These are phyloP conservation scores for Macropodus opercularis DNA, from an alignment of 2,797 vertebrate genomes.

Conservation along the genomic window DNA sequence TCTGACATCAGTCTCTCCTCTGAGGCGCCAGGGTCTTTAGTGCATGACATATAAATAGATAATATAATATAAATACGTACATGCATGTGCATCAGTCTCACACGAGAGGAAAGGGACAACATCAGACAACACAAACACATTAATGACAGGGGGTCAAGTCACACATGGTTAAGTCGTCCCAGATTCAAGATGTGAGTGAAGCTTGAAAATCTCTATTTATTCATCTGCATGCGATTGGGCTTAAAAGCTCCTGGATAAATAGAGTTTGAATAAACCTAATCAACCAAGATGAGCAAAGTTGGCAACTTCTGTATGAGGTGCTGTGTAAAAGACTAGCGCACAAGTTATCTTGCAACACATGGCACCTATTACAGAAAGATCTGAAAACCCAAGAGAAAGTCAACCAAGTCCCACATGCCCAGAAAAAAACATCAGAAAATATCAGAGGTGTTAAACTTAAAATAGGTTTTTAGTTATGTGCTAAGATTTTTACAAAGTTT, in stretches of 20 bases:
- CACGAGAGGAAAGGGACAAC: conserved; percentile 18
- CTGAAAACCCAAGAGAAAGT: conserved; percentile 76
- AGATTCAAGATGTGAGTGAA: conserved; percentile 11
- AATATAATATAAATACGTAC: conserved; percentile 36
- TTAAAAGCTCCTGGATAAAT: too few relatives aligned
- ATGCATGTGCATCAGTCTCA: conserved; percentile 32
- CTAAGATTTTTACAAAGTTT: conserved; percentile 2
- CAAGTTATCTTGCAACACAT: background rate
- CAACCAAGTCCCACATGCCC: conserved; percentile 47
- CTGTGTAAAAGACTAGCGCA: background rate
- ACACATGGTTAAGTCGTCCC: conserved; percentile 25
- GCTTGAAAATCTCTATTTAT: conserved; percentile 21
- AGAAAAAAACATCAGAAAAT: conserved; percentile 41
- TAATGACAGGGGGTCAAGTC: conserved; percentile 49
- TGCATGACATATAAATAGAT: conserved; percentile 57
- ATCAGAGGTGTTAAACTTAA: conserved; percentile 2
- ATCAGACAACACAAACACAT: conserved; percentile 48
- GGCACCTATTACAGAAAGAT: conserved; percentile 58
- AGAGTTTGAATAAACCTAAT: conserved; percentile 29
- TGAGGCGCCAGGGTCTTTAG: conserved; percentile 61
- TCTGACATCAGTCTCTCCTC: conserved; percentile 61
- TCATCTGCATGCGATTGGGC: conserved; percentile 13
- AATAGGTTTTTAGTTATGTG: background rate
- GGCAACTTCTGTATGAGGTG: conserved; percentile 15
- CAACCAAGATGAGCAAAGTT: background rate